phyloP scores from a whole-genome alignment of 1,140 invertebrate species.

The Drosophila ananassae region DNA sequence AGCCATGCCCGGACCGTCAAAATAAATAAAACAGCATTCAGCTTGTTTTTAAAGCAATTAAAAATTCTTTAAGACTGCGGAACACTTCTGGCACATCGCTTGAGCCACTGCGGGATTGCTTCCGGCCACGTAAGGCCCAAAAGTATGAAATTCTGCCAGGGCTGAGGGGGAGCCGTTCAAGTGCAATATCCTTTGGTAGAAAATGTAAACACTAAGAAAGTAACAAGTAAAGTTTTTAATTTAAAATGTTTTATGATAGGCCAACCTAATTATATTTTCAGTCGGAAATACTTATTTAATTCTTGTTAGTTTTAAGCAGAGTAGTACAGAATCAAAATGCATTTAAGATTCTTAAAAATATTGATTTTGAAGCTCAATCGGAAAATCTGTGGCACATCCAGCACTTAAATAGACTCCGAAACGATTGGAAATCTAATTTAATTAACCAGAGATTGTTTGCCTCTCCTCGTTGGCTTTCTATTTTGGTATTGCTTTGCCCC shows the following conservation, averaged over 20 bases:
- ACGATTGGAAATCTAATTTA: conserved; percentile 70
- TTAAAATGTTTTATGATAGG: conserved; percentile 49
- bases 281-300: background rate
- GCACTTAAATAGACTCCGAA: conserved; percentile 53
- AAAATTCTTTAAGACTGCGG: conserved; percentile 77
- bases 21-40: conserved; percentile 82
- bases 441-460: conserved; percentile 41
- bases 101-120: conserved; percentile 32
- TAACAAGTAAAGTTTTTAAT: conserved; percentile 56
- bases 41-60: conserved; percentile 82
- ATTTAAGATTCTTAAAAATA: background rate
- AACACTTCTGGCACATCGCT: conserved; percentile 23
- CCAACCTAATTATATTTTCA: conserved; percentile 18
- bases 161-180: background rate
- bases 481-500: conserved; percentile 26
- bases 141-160: conserved; percentile 11
- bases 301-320: too few relatives aligned
- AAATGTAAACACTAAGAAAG: conserved; percentile 57
- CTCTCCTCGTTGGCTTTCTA: conserved; percentile 2
- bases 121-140: conserved; percentile 21
- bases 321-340: too few relatives aligned
- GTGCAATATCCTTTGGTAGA: conserved; percentile 28
- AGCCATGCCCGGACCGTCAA: conserved; percentile 37
- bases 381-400: background rate
- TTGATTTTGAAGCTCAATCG: background rate